Conservation (phyloP, 2,797 vertebrate species). For the Glyptemys insculpta region DNA sequence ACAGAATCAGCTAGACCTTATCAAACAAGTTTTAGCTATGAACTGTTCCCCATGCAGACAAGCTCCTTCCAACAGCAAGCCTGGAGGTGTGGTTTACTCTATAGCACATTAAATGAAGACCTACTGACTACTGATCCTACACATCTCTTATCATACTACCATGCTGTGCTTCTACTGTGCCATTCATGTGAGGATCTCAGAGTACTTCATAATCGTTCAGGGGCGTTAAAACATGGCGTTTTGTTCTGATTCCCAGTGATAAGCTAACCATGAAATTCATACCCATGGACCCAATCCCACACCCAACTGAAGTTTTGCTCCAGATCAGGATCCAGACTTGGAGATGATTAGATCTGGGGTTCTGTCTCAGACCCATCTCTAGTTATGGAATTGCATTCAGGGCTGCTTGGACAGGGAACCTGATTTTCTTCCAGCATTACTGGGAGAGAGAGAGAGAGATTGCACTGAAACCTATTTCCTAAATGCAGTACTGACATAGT, state of each 20-base stretch:
- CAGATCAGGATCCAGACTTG: background rate
- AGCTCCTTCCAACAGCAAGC: no score
- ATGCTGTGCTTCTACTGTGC: background rate
- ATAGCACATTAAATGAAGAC: background rate
- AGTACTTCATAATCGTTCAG: background rate
- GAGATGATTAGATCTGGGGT: background rate
- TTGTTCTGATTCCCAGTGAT: background rate
- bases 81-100: background rate
- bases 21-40: background rate
- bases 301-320: background rate
- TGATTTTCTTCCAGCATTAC: conserved; percentile 29
- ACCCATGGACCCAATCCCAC: background rate
- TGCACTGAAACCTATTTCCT: conserved; percentile 65
- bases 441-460: conserved; percentile 36
- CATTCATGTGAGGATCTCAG: background rate
- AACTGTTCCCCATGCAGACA: background rate
- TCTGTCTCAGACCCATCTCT: background rate
- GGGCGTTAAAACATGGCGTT: background rate
- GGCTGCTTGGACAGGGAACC: conserved; percentile 18
- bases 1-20: background rate
- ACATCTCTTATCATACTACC: background rate
- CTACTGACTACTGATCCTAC: background rate
- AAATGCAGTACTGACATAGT: conserved; percentile 55
- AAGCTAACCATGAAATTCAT: background rate
- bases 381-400: background rate